Evolutionary conservation across 2,113 vertebrate species (phyloP).

Genomic region (Zootoca vivipara): DNA sequence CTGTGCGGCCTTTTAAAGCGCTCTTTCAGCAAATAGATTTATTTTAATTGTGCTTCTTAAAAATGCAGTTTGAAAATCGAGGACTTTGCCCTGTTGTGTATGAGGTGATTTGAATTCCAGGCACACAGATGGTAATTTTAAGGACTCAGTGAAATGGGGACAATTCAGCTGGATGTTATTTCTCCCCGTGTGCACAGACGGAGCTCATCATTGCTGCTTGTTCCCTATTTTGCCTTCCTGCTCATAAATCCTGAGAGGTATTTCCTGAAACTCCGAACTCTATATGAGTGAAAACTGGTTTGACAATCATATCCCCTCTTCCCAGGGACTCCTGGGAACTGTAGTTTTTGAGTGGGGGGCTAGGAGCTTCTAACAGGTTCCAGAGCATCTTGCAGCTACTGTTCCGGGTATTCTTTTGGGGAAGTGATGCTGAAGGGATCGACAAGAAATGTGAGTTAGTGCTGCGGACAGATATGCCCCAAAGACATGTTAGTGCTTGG

Average conservation of each 20-base stretch:
- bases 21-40: neutral
- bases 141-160: neutral
- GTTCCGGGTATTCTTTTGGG: neutral
- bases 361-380: too few species aligned
- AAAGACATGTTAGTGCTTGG: fast-evolving
- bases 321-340: neutral
- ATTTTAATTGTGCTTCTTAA: neutral
- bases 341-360: neutral
- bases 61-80: neutral
- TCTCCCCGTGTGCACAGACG: neutral
- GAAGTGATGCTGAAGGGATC: neutral
- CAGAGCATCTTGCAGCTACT: neutral
- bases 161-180: neutral
- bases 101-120: neutral
- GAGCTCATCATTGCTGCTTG: neutral
- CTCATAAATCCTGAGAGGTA: neutral
- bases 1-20: too few species aligned
- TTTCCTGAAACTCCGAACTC: neutral
- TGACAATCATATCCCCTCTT: neutral
- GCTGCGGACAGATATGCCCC: neutral
- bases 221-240: neutral
- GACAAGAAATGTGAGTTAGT: too few species aligned
- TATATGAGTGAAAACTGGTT: too few species aligned
- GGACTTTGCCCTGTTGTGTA: neutral
- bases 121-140: neutral